Evolutionary conservation across 2,113 vertebrate genomes (phyloP).

Genomic region (Syngnathoides biaculeatus): DNA sequence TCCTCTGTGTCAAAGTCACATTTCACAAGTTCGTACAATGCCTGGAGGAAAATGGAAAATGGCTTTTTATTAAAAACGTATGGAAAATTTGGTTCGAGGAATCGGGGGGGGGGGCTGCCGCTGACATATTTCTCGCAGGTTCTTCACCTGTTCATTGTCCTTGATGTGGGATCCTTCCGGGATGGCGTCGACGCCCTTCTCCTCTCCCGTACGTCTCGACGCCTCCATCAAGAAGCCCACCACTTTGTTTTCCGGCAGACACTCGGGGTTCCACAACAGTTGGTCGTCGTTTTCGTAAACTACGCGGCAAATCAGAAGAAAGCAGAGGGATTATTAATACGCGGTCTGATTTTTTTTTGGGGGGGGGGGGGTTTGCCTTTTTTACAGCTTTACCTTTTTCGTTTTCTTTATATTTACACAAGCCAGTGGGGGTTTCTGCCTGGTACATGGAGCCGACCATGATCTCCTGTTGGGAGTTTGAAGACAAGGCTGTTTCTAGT

Average conservation of each 20-base stretch:
- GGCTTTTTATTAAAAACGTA: too few relatives aligned
- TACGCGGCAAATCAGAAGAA: constrained; percentile 16
- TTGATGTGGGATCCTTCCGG: constrained; percentile 93
- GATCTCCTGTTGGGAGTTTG: constrained; percentile 82
- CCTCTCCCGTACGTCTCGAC: constrained; percentile 85
- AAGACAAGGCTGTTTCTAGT: not conserved
- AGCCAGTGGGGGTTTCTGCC: constrained; percentile 90
- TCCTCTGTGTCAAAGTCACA: constrained; percentile 94
- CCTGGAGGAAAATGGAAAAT: constrained; percentile 72
- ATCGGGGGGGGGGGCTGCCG: too few relatives aligned
- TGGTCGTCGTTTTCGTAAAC: constrained; percentile 98
- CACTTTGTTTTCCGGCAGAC: constrained; percentile 86
- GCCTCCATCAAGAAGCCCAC: constrained; percentile 90
- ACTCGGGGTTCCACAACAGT: constrained; percentile 92
- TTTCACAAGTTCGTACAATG: constrained; percentile 93
- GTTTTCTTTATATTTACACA: constrained; percentile 91
- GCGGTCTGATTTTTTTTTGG: not conserved
- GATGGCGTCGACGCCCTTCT: constrained; percentile 89
- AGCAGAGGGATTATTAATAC: not conserved
- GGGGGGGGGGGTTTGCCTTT: constrained; percentile 15
- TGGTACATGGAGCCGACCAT: constrained; percentile 99
- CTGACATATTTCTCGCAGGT: not conserved
- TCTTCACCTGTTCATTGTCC: constrained; percentile 94
- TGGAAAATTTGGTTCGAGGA: too few relatives aligned
- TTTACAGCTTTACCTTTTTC: constrained; percentile 81